These are phyloP conservation scores for Drosophila triauraria DNA, from an alignment of 1,140 invertebrate genomes.

Conservation along the genomic window DNA sequence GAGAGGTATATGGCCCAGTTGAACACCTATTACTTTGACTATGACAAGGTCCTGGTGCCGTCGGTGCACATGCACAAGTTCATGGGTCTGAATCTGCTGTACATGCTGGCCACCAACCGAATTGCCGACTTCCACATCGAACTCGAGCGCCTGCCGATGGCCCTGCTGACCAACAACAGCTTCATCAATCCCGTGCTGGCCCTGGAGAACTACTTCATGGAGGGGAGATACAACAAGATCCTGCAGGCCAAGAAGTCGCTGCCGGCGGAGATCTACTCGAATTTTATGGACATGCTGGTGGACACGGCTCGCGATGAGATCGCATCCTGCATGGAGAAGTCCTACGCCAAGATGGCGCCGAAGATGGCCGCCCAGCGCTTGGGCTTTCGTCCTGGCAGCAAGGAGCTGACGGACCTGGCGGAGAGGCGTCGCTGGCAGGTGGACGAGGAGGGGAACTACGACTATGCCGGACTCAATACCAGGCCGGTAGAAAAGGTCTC, in stretches of 20 bases:
- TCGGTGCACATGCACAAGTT: constrained; percentile 98
- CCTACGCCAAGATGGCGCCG: constrained; percentile 95
- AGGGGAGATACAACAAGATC: constrained; percentile 98
- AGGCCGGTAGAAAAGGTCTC: constrained; percentile 93
- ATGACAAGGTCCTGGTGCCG: constrained; percentile 93
- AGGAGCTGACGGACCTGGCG: constrained; percentile 92
- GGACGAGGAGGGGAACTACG: constrained; percentile 91
- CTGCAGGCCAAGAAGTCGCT: constrained; percentile 91
- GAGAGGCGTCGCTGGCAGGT: constrained; percentile 92
- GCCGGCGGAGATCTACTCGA: constrained; percentile 96
- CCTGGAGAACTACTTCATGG: constrained; percentile 99
- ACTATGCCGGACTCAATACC: constrained; percentile 89
- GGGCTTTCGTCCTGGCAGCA: constrained; percentile 90
- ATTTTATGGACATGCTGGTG: constrained; percentile 98
- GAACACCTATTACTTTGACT: constrained; percentile 99
- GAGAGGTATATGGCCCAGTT: constrained; percentile 98
- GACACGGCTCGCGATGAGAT: constrained; percentile 99
- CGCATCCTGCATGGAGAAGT: constrained; percentile 97
- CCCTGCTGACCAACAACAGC: constrained; percentile 95
- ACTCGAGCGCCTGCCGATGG: constrained; percentile 95
- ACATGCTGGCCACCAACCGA: constrained; percentile 97
- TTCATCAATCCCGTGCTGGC: constrained; percentile 98
- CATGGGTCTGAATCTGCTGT: constrained; percentile 97
- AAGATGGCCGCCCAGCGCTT: constrained; percentile 95
- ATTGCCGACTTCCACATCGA: constrained; percentile 99